Conservation (phyloP, 2,888 invertebrate species). For the Galeopsomyia nigrocyanea region DNA sequence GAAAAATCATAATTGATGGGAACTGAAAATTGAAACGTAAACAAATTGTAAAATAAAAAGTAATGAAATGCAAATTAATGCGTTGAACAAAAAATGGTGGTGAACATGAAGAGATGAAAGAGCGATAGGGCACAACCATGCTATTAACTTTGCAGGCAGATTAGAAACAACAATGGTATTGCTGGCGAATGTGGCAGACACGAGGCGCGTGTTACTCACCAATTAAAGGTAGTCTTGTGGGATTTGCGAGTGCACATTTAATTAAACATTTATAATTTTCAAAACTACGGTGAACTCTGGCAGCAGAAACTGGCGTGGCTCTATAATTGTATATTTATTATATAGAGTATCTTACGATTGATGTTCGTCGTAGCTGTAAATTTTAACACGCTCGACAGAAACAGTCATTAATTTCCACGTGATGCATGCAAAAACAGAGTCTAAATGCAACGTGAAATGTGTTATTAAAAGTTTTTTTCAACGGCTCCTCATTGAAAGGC, state of each 20-base stretch:
- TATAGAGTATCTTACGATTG: constrained; percentile 19
- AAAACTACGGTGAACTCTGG: too few species aligned
- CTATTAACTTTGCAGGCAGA: constrained; percentile 2
- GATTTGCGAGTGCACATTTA: constrained; percentile 13
- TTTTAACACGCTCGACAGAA: constrained; percentile 6
- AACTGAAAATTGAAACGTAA: too few species aligned
- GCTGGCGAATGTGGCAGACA: constrained; percentile 2
- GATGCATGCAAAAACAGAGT: constrained; percentile 18
- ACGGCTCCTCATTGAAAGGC: not conserved
- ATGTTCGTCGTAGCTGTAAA: constrained; percentile 1
- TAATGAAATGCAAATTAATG: too few species aligned
- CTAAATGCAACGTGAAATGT: constrained; percentile 7
- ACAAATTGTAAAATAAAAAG: too few species aligned
- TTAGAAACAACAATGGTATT: constrained; percentile 8
- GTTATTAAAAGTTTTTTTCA: not conserved
- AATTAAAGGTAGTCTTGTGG: not conserved
- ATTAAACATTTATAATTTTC: not conserved
- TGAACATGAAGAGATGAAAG: too few species aligned
- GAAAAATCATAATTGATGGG: too few species aligned
- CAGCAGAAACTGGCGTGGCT: too few species aligned
- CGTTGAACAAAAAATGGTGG: too few species aligned
- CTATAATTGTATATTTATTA: not conserved
- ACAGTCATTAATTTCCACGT: constrained; percentile 8
- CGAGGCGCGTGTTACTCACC: constrained; percentile 32
- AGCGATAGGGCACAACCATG: constrained; percentile 16